Percentiles rank a stretch among this genome's conserved stretches.
Evolutionary conservation across 1,140 invertebrate species (phyloP).

Genomic region (Parapsyche elsis): DNA sequence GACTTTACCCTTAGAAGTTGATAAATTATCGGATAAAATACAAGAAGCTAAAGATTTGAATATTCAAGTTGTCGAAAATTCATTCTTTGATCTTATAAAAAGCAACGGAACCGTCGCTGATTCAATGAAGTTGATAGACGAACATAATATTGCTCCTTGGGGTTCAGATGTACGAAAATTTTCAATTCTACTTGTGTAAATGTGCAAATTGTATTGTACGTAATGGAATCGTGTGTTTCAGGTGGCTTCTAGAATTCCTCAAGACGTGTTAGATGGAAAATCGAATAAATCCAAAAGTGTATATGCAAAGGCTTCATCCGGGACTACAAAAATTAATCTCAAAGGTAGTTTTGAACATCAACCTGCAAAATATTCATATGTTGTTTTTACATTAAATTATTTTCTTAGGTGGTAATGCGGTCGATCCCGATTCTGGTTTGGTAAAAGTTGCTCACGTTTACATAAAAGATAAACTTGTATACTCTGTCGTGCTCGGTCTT

Average conservation of each 20-base stretch:
- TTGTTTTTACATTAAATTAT: neutral
- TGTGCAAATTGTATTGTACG: neutral
- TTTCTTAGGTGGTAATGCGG: slow-evolving; percentile 79
- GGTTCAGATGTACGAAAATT: slow-evolving; percentile 82
- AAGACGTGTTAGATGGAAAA: slow-evolving; percentile 68
- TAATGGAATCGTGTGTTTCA: slow-evolving; percentile 53
- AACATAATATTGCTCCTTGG: slow-evolving; percentile 84
- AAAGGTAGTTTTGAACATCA: slow-evolving; percentile 71
- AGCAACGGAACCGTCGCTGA: slow-evolving; percentile 67
- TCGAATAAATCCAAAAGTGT: slow-evolving; percentile 73
- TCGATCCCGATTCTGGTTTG: slow-evolving; percentile 90
- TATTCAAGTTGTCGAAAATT: slow-evolving; percentile 77
- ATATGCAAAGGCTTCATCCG: slow-evolving; percentile 74
- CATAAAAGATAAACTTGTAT: slow-evolving; percentile 71
- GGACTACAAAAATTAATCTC: slow-evolving; percentile 80
- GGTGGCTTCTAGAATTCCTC: slow-evolving; percentile 69
- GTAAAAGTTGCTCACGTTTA: slow-evolving; percentile 86
- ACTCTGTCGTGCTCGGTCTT: slow-evolving; percentile 81
- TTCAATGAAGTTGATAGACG: slow-evolving; percentile 73
- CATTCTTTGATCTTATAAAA: slow-evolving; percentile 79
- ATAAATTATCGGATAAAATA: slow-evolving; percentile 76
- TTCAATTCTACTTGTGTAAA: neutral
- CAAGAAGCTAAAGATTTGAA: slow-evolving; percentile 74
- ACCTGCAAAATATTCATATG: neutral
- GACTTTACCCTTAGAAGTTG: slow-evolving; percentile 76